Base-by-base conservation (phyloP, 2,888 invertebrate species). In the Drosophila meridionalis region DNA sequence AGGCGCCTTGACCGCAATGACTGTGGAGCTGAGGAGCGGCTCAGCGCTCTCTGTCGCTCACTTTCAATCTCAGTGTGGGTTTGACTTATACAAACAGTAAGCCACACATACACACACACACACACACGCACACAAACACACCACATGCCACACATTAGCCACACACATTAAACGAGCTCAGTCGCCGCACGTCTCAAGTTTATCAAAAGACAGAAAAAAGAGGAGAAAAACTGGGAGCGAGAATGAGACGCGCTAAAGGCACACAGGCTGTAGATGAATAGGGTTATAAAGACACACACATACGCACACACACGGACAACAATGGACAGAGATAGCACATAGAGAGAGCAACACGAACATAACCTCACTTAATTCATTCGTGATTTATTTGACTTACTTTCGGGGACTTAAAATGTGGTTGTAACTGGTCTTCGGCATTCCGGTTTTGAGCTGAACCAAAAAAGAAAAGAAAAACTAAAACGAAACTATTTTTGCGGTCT, bases 291-390 rank as follows among this genome's bases (percentile, higher is more conserved):
- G 66, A 65, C 48, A 69, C 40, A 56, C 30, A 42, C 38, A 26
- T 9, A 8, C 48, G 56, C 40, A 56, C 30, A 26, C 38, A 42
- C 38, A 26, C 9, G 5, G 48, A 38, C 20, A 48, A 60, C 55
- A 34, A 58, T 43, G 4, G 57, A 26, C 1, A 26, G 57, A 48
- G 70, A 69, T 45, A 69, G 59, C 43, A 38, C 61, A 66, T 50
- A 67, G 30, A 65, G 55, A 78, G 38, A 67, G 20, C 40, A 59
- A 47, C 50, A 61, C 61, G 59, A 63, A 67, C 57, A 67, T 60
- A 71, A 78, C 78, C 82, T 78, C 82, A 88, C 91, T 89, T 89
- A 90, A 91, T 89, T 91, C 90, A 89, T 89, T 84, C 89, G 89
- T 90, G 91, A 90, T 90, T 90, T 91, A 91, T 90, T 80, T 77